Conservation (phyloP, 2,797 vertebrate species). For the Manis javanica region DNA sequence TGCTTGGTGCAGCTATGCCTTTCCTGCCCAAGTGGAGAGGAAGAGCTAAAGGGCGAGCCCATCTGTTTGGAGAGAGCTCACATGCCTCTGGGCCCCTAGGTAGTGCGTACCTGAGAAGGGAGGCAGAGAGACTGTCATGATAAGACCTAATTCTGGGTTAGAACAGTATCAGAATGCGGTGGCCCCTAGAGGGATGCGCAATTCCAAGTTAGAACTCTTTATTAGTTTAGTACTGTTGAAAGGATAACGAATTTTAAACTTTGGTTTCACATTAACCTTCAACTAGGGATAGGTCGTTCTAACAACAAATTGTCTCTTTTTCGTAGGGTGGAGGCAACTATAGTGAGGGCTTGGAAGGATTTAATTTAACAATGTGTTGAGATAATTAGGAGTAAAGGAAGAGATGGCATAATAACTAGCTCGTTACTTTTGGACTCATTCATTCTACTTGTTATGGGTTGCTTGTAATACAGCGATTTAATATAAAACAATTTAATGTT, state of each 20-base stretch:
- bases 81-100: neutral
- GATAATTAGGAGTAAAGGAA: conserved; percentile 26
- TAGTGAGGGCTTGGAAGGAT: neutral
- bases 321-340: neutral
- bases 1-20: conserved; percentile 16
- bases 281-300: neutral
- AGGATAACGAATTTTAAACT: neutral
- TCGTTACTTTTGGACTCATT: conserved; percentile 21
- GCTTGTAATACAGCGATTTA: conserved; percentile 47
- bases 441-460: neutral
- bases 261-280: conserved; percentile 25
- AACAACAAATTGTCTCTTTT: neutral
- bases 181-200: neutral
- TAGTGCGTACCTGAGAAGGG: conserved; percentile 39
- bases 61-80: conserved; percentile 45
- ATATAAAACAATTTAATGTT: conserved; percentile 43
- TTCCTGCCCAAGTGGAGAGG: neutral
- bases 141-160: neutral
- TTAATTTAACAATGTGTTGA: conserved; percentile 17
- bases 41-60: conserved; percentile 19
- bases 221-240: neutral
- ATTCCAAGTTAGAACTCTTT: conserved; percentile 28
- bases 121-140: neutral
- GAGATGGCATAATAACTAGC: neutral
- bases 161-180: neutral